Base-by-base conservation (phyloP, 2,888 invertebrate genomes). In the Eumerus sabulonum region DNA sequence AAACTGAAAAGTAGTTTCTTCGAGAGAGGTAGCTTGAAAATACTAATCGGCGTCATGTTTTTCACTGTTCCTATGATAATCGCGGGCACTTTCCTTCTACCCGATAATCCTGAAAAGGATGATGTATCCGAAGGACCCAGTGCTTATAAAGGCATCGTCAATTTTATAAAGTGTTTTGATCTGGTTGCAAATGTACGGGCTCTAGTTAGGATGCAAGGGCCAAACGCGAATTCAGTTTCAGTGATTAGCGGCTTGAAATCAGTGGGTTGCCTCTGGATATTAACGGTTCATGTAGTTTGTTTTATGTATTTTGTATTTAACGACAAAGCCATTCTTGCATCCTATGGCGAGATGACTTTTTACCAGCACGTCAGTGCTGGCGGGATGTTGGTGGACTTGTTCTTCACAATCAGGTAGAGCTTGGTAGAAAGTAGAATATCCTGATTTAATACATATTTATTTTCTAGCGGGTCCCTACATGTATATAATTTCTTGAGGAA, bases 271-370 rank as follows among this genome's bases (percentile, higher is more conserved):
- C 83, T 89, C 17, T 88, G 88, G 87, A 88, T 89, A 18, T 85
- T 89, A 83, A 79, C 86, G 1, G 89, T 89, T 68, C 89, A 89
- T 81, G 86, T 89, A 14, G 83, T 86, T 35, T 89, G 89, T 89
- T 89, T 86, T 82, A 88, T 88, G 86, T 89, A 88, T 82, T 89
- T 87, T 9, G 87, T 88, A 0, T 86, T 88, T 0, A 86, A 87
- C 76, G 89, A 89, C 74, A 87, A 88, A 76, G 85, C 87, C 0
- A 86, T 88, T 38, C 72, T 89, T 17, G 84, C 89, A 17, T 85
- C 87, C 1, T 86, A 87, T 70, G 87, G 86, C 0, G 89, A 89
- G 70, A 85, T 86, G 76, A 76, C 85, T 0, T 86, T 87, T 72
- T 89, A 87, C 40, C 89, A 88, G 68, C 88, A 88, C 53, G 85